A percentile compares a stretch with the other conserved stretches of the same genome.
Evolutionary conservation across 1,140 invertebrate species (phyloP).

Genomic region (Ericerus pela): DNA sequence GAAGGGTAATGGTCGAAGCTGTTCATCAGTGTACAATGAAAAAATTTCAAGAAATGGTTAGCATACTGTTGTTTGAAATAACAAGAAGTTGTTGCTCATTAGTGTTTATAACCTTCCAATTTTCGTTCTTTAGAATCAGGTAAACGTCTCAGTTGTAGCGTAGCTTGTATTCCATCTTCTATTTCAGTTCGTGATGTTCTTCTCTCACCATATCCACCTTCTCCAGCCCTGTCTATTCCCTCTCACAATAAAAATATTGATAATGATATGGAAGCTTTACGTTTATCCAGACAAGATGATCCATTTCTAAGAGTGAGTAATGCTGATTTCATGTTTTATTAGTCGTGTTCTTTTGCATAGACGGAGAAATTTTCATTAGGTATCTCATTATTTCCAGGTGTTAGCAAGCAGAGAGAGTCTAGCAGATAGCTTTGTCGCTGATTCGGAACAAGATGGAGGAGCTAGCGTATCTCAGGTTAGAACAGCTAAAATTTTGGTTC

Average conservation of each 20-base stretch:
- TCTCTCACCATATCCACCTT: conserved; percentile 32
- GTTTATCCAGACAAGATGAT: conserved; percentile 64
- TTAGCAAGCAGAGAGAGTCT: conserved; percentile 59
- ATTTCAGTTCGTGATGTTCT: conserved; percentile 37
- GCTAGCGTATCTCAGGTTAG: conserved; percentile 55
- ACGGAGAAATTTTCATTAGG: neutral
- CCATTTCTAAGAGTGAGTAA: conserved; percentile 53
- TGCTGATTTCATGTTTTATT: conserved; percentile 14
- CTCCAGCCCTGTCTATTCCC: conserved; percentile 40
- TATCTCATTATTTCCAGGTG: conserved; percentile 34
- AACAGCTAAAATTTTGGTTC: neutral
- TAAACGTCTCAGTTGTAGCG: conserved; percentile 10
- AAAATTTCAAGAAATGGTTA: neutral
- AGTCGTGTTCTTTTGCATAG: neutral
- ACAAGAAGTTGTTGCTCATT: neutral
- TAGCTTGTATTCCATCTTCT: conserved; percentile 35
- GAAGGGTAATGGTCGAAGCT: neutral
- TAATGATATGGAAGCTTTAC: conserved; percentile 64
- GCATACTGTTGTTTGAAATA: too few relatives aligned
- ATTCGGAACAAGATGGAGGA: conserved; percentile 49
- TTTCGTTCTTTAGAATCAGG: neutral
- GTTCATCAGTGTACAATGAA: neutral
- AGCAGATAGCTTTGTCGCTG: conserved; percentile 43
- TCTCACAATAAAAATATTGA: conserved; percentile 59
- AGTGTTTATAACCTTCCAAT: neutral